These are phyloP conservation scores for Phalacrocorax pelagicus DNA, from an alignment of 2,113 vertebrate species.

Conservation along the genomic window DNA sequence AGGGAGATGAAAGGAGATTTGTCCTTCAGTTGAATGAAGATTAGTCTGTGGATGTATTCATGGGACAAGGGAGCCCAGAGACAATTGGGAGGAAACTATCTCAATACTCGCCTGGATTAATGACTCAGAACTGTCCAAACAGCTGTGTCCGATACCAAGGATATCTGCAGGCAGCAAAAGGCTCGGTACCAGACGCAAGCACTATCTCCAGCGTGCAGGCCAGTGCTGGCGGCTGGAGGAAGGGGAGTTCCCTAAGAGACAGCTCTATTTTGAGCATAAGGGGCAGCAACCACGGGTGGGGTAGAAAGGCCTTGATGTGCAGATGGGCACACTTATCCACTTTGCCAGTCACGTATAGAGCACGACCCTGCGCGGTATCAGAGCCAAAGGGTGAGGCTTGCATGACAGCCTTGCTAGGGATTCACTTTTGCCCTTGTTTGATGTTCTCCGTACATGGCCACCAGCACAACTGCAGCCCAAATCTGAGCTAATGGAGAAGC, in stretches of 20 bases:
- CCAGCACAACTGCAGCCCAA: neutral
- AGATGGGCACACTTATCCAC: neutral
- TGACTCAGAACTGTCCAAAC: neutral
- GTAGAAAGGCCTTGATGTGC: neutral
- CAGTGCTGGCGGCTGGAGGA: neutral
- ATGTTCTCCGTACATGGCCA: fast-evolving
- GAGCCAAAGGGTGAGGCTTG: neutral
- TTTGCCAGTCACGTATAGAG: neutral
- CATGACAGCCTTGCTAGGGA: neutral
- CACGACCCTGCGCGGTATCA: neutral
- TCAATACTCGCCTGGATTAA: neutral
- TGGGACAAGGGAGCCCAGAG: neutral
- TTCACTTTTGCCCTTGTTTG: neutral
- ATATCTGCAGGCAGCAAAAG: neutral
- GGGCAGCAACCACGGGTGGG: neutral
- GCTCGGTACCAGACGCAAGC: neutral
- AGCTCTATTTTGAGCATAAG: neutral
- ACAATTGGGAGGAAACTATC: neutral
- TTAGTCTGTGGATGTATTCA: neutral
- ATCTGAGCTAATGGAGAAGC: neutral
- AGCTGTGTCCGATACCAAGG: neutral
- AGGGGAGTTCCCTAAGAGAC: neutral
- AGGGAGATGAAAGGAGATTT: neutral
- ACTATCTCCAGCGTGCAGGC: neutral
- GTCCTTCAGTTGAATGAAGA: neutral